phyloP scores from a whole-genome alignment of 1,140 invertebrate species.

The Nasonia giraulti region DNA sequence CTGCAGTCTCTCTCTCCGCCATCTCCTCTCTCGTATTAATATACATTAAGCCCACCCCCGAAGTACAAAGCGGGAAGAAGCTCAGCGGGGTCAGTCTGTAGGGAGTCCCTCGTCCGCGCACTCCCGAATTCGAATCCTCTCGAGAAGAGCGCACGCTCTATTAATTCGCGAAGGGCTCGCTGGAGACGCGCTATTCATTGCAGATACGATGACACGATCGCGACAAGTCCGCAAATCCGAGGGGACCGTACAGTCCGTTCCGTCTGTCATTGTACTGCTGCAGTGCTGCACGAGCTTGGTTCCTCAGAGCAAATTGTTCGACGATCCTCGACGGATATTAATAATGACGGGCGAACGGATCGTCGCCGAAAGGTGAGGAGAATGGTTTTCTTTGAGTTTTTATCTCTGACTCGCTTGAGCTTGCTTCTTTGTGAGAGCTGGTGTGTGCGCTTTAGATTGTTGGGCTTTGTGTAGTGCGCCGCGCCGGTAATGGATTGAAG shows the following conservation, averaged over 20 bases:
- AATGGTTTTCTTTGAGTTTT: not conserved
- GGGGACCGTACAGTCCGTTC: conserved; percentile 43
- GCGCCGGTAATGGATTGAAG: no score
- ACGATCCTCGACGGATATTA: conserved; percentile 32
- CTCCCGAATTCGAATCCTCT: conserved; percentile 52
- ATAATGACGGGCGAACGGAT: conserved; percentile 44
- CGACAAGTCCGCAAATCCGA: conserved; percentile 57
- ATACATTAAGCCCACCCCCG: not conserved
- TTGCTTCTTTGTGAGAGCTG: not conserved
- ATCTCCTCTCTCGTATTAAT: not conserved
- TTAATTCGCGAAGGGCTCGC: conserved; percentile 61
- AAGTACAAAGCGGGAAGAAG: conserved; percentile 13
- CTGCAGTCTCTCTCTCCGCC: not conserved
- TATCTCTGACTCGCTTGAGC: not conserved
- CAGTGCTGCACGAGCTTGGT: not conserved
- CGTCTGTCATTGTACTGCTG: conserved; percentile 27
- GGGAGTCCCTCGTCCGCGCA: not conserved
- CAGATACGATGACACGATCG: conserved; percentile 57
- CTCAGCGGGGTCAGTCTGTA: not conserved
- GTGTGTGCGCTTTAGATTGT: not conserved
- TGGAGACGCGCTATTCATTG: conserved; percentile 61
- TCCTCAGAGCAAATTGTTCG: conserved; percentile 19
- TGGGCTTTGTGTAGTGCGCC: no score
- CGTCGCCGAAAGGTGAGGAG: not conserved
- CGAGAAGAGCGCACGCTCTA: conserved; percentile 57